Conservation (phyloP, 1,140 invertebrate genomes). For the Dreissena rostriformis region DNA sequence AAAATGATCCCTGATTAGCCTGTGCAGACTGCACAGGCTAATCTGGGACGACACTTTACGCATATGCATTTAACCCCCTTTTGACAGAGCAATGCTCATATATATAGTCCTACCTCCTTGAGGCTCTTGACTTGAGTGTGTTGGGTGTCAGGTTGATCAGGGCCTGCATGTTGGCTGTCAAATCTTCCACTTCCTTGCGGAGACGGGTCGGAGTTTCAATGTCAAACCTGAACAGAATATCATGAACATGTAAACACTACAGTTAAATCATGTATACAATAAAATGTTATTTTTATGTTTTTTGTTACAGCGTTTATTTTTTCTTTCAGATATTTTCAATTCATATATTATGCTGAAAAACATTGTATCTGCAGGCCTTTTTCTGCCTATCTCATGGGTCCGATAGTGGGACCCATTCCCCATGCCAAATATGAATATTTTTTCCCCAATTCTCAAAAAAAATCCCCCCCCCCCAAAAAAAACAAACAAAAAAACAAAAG, state of each 20-base stretch:
- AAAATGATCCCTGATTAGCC: too few relatives aligned
- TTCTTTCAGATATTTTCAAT: not conserved
- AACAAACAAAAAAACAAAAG: too few relatives aligned
- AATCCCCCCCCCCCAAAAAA: too few relatives aligned
- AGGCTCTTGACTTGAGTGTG: slow-evolving; percentile 61
- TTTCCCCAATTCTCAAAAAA: too few relatives aligned
- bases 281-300: not conserved
- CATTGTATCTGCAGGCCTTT: not conserved
- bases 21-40: too few relatives aligned
- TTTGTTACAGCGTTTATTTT: not conserved
- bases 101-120: slow-evolving; percentile 3
- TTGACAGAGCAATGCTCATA: too few relatives aligned
- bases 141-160: slow-evolving; percentile 72
- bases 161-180: slow-evolving; percentile 77
- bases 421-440: too few relatives aligned
- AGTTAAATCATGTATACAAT: not conserved
- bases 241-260: not conserved
- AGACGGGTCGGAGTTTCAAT: slow-evolving; percentile 75
- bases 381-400: not conserved
- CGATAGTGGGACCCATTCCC: not conserved
- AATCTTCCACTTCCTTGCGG: slow-evolving; percentile 73
- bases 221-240: slow-evolving; percentile 41
- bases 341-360: too few relatives aligned
- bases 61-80: too few relatives aligned
- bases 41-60: too few relatives aligned